Conservation (phyloP, 2,113 vertebrate species). For the Ptychochromis oligacanthus region DNA sequence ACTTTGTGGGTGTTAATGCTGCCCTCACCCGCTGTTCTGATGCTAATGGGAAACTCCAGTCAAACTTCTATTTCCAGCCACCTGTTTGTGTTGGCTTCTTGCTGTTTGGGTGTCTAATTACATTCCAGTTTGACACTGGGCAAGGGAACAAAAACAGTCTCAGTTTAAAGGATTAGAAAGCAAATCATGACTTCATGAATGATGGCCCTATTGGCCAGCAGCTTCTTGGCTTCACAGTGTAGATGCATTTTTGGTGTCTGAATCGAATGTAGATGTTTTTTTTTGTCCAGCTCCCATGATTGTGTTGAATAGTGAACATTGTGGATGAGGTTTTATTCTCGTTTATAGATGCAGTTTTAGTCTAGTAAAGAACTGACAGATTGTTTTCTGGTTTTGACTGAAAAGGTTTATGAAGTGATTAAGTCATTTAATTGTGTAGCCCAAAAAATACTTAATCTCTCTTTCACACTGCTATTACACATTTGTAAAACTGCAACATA, state of each 20-base stretch:
- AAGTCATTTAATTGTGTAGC: background rate
- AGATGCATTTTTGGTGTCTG: conserved; percentile 37
- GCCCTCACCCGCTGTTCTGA: conserved; percentile 3
- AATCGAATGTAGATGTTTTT: conserved; percentile 44
- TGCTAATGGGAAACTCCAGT: conserved; percentile 38
- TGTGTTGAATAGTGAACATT: conserved; percentile 38
- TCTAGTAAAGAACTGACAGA: background rate
- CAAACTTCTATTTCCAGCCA: conserved; percentile 34
- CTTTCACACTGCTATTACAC: background rate
- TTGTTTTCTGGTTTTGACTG: conserved; percentile 31
- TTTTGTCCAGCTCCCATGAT: conserved; percentile 40
- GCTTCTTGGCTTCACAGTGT: conserved; percentile 6
- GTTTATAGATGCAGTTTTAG: conserved; percentile 30
- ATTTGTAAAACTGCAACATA: background rate
- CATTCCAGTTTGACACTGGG: conserved; percentile 17
- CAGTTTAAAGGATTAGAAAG: conserved; percentile 40
- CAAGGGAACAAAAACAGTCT: conserved; percentile 52
- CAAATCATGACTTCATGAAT: conserved; percentile 34
- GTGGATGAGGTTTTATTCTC: conserved; percentile 34
- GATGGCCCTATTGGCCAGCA: background rate
- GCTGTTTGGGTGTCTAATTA: conserved; percentile 43
- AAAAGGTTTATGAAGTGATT: background rate
- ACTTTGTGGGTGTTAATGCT: background rate
- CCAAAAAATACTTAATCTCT: background rate
- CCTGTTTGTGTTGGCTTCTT: conserved; percentile 53